Percentiles rank a stretch among this genome's conserved stretches.
These are phyloP conservation scores for Mormyrops boulengeri DNA, from an alignment of 2,797 vertebrate species.

Conservation along the genomic window DNA sequence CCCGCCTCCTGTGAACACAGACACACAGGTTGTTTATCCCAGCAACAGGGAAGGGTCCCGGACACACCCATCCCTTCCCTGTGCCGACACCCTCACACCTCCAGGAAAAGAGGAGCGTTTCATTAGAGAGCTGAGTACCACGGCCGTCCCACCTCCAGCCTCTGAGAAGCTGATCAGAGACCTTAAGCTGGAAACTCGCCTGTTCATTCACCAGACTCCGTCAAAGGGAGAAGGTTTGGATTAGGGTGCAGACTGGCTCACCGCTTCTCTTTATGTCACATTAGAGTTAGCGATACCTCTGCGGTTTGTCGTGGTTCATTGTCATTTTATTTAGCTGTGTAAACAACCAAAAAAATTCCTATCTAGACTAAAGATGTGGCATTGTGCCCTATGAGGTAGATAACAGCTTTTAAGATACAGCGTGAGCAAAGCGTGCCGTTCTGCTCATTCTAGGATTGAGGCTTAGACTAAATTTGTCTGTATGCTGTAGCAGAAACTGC, in stretches of 20 bases:
- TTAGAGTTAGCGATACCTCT: not conserved
- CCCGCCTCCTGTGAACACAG: conserved; percentile 43
- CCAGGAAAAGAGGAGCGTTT: conserved; percentile 13
- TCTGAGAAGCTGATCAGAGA: not conserved
- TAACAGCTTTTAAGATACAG: not conserved
- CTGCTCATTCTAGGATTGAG: not conserved
- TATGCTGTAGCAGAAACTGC: not conserved
- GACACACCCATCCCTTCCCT: not conserved
- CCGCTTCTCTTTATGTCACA: not conserved
- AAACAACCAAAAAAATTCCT: not conserved
- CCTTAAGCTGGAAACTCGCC: not conserved
- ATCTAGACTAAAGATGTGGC: not conserved
- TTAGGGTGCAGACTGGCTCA: not conserved
- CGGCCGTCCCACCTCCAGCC: not conserved
- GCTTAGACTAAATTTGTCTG: not conserved
- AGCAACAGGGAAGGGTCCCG: not conserved
- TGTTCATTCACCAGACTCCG: not conserved
- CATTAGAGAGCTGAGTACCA: not conserved
- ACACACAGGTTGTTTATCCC: conserved; percentile 36
- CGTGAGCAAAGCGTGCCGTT: not conserved
- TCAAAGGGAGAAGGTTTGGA: not conserved
- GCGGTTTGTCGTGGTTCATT: not conserved
- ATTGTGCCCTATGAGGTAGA: not conserved
- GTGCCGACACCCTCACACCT: conserved; percentile 26
- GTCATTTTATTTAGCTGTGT: not conserved